Percentiles rank a stretch among this genome's conserved stretches.
phyloP scores from a whole-genome alignment of 2,888 invertebrate genomes.

The Spodoptera picta region DNA sequence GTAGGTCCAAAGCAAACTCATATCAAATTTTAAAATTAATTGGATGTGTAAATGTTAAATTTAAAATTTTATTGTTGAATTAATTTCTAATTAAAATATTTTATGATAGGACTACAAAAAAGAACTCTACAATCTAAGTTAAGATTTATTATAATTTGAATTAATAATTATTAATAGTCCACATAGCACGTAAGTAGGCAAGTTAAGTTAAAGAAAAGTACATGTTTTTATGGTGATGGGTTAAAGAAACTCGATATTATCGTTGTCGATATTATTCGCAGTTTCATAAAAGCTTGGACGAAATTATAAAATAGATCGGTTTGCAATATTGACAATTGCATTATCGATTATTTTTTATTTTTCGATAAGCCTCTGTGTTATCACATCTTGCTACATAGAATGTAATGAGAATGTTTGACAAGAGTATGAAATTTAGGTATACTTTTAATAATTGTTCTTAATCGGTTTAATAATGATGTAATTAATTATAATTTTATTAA shows the following conservation, averaged over 20 bases:
- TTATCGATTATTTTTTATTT: constrained; percentile 10
- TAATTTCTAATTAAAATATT: constrained; percentile 3
- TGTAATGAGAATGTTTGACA: constrained; percentile 74
- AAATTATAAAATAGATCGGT: constrained; percentile 16
- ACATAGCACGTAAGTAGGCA: neutral
- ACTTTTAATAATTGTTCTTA: neutral
- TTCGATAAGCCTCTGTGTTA: constrained; percentile 24
- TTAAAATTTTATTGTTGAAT: neutral
- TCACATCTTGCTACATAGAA: constrained; percentile 72
- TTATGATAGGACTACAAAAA: neutral
- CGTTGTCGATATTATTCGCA: constrained; percentile 64
- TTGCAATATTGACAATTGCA: neutral
- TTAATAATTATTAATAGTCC: neutral
- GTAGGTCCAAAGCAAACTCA: neutral
- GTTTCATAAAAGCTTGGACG: constrained; percentile 58
- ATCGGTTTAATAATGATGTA: neutral
- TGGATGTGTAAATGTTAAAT: neutral
- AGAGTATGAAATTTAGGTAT: neutral
- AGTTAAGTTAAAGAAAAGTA: too few species aligned
- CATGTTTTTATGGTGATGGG: constrained; percentile 4
- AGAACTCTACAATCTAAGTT: constrained; percentile 51
- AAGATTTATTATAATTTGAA: constrained; percentile 5
- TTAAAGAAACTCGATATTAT: constrained; percentile 68
- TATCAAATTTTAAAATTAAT: neutral
- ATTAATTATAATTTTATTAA: constrained; percentile 9